Conservation (phyloP, 2,888 invertebrate species). For the Rhagophthalmus giganteus region DNA sequence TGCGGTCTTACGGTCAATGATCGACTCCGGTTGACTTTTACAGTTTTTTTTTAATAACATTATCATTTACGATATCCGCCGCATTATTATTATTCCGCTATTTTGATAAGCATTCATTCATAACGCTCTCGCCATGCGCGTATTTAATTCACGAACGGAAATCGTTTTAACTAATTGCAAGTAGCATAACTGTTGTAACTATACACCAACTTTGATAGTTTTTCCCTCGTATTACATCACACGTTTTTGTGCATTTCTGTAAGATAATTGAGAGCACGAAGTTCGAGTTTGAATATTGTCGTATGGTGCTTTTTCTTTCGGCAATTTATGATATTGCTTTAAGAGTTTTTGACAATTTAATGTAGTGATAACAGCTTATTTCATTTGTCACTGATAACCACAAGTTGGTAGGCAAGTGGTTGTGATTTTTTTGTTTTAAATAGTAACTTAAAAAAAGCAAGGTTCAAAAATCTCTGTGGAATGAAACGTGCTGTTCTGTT, state of each 20-base stretch:
- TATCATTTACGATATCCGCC: conserved; percentile 40
- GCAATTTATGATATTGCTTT: conserved; percentile 13
- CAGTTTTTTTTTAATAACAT: conserved; percentile 29
- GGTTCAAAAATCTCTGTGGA: conserved; percentile 18
- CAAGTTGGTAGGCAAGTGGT: conserved; percentile 10
- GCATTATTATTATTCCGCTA: conserved; percentile 34
- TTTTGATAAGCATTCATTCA: conserved; percentile 35
- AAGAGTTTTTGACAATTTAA: conserved; percentile 29
- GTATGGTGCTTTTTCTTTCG: conserved; percentile 5
- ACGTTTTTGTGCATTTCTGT: conserved; percentile 14
- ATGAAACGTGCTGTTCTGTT: too few relatives aligned
- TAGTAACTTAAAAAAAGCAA: conserved; percentile 8
- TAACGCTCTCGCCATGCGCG: conserved; percentile 16
- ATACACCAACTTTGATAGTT: too few relatives aligned
- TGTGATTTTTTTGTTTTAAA: conserved; percentile 10
- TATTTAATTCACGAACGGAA: conserved; percentile 9
- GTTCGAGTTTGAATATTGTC: too few relatives aligned
- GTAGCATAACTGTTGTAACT: too few relatives aligned
- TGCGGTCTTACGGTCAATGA: conserved; percentile 39
- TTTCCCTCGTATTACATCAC: conserved; percentile 9
- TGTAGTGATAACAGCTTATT: conserved; percentile 28
- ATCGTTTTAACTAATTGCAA: conserved; percentile 9
- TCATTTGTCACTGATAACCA: conserved; percentile 29
- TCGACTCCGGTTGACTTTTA: conserved; percentile 42
- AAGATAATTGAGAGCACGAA: neutral